A percentile compares a stretch with the other conserved stretches of the same genome.
Conservation (phyloP, 2,888 invertebrate species). For the Netelia virgata region DNA sequence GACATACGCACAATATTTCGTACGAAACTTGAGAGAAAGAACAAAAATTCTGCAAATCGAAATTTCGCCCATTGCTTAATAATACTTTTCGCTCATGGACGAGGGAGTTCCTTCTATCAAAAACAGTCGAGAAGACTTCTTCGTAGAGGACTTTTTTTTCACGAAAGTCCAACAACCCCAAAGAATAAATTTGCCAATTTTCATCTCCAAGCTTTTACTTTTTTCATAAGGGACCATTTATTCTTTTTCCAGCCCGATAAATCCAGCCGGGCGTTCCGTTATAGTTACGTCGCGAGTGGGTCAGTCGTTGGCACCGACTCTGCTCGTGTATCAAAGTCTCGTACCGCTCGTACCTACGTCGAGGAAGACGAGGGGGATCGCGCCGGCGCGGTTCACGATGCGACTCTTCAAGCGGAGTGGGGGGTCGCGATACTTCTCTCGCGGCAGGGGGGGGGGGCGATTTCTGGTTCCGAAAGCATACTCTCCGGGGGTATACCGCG, state of each 20-base stretch:
- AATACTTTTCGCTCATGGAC: too few species aligned
- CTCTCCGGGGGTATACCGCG: constrained; percentile 25
- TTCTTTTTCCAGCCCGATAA: constrained; percentile 32
- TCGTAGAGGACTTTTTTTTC: too few species aligned
- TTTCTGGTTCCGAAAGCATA: constrained; percentile 77
- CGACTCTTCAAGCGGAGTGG: constrained; percentile 9
- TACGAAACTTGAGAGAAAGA: too few species aligned
- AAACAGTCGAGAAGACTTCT: too few species aligned
- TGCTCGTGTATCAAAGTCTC: constrained; percentile 44
- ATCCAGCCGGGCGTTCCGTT: constrained; percentile 78
- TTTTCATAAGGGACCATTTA: not conserved
- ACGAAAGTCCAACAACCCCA: too few species aligned
- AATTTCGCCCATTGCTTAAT: too few species aligned
- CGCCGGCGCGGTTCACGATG: not conserved
- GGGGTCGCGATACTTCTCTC: constrained; percentile 26
- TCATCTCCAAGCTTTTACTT: not conserved
- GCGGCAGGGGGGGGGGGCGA: constrained; percentile 71
- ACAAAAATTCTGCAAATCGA: too few species aligned
- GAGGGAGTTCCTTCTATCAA: too few species aligned
- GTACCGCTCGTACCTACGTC: constrained; percentile 66
- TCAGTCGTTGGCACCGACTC: constrained; percentile 79
- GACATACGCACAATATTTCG: too few species aligned
- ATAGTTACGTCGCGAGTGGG: constrained; percentile 82
- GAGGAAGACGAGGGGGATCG: constrained; percentile 66
- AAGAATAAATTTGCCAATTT: not conserved